These are phyloP conservation scores for Morpho deidamia DNA, from an alignment of 2,888 invertebrate genomes.

Conservation along the genomic window DNA sequence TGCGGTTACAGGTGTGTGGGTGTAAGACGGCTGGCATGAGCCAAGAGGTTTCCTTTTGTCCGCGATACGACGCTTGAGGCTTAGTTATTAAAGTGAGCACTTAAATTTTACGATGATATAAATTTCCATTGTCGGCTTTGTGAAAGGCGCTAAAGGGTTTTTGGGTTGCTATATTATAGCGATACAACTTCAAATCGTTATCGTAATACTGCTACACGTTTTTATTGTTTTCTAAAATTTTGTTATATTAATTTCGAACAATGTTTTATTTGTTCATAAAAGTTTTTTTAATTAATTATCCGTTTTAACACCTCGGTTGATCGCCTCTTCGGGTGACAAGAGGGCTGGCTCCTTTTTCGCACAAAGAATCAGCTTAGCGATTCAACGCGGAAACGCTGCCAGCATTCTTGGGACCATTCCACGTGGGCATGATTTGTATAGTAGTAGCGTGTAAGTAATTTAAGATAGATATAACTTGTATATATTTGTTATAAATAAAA, in stretches of 20 bases:
- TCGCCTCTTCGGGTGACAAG: too few species aligned
- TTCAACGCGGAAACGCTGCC: too few species aligned
- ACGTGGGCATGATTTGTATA: too few species aligned
- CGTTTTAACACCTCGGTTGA: too few species aligned
- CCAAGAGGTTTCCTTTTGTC: conserved; percentile 64
- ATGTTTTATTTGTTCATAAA: too few species aligned
- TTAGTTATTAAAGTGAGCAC: conserved; percentile 72
- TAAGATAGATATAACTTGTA: too few species aligned
- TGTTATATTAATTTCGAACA: background rate
- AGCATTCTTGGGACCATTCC: too few species aligned
- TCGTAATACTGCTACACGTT: background rate
- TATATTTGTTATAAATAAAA: too few species aligned
- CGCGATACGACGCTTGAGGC: conserved; percentile 68
- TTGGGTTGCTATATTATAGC: conserved; percentile 28
- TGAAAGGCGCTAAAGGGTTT: conserved; percentile 35
- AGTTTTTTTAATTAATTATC: too few species aligned
- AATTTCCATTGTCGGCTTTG: conserved; percentile 55
- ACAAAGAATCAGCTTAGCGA: too few species aligned
- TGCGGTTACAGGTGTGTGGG: conserved; percentile 55
- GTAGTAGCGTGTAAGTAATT: too few species aligned
- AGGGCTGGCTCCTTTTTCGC: too few species aligned
- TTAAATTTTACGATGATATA: conserved; percentile 65
- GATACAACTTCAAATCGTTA: conserved; percentile 8
- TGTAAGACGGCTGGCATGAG: conserved; percentile 41
- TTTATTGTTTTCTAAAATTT: background rate